Base-by-base conservation (phyloP, 1,140 invertebrate species). In the Hycleus cichorii region DNA sequence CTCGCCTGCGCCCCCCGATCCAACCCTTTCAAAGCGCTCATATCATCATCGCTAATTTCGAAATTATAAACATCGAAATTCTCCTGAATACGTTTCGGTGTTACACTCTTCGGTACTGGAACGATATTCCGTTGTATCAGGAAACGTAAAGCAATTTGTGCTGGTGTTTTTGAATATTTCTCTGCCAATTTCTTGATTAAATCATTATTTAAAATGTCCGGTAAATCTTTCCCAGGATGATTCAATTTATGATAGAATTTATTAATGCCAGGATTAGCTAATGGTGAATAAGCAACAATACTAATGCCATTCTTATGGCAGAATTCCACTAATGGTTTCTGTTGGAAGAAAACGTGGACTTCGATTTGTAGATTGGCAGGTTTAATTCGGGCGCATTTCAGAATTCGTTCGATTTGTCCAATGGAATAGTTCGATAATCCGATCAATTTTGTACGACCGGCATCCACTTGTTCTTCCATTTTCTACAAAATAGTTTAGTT, bases 271-370 rank as follows among this genome's bases (percentile, higher is more conserved):
- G 82, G 84, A 2, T 86, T 86, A 1, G 88, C 92, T 2, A 96
- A 72, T 1, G 92, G 90, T 24, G 88, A 85, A 68, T 95, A 96
- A 0, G 88, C 91, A 0, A 86, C 91, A 12, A 95, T 72, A 0
- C 80, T 74, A 26, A 95, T 91, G 26, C 84, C 79, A 60, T 87
- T 77, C 4, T 78, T 69, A 48, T 81, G 75, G 69, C 91, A 95
- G 59, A 85, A 91, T 59, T 87, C 77, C 4, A 87, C 76, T 12
- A 96, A 71, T 26, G 83, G 77, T 11, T 80, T 79, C 74, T 95
- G 92, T 69, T 93, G 90, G 60, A 89, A 81, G 66, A 91, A 91
- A 0, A 86, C 83, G 70, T 95, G 90, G 25, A 90, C 75, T 69
- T 95, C 91, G 27, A 93, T 78, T 78, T 92, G 82, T 26, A 90